phyloP scores from a whole-genome alignment of 2,888 invertebrate genomes.

The Leucophora obtusa region DNA sequence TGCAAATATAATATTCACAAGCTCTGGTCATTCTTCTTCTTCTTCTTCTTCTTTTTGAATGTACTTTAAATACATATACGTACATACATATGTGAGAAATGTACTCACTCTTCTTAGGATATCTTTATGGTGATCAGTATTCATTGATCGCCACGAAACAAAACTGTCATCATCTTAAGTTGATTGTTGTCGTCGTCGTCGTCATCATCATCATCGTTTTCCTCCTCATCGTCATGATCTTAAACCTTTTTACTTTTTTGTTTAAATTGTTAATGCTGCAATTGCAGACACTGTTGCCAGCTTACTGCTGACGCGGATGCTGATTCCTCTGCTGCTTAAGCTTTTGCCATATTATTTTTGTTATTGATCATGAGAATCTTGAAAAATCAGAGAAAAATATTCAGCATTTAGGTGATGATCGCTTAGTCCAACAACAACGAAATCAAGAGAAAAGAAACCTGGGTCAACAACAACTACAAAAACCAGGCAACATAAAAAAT shows the following conservation, averaged over 20 bases:
- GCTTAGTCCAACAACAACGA: slow-evolving; percentile 19
- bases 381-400: slow-evolving; percentile 43
- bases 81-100: slow-evolving; percentile 39
- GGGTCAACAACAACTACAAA: slow-evolving; percentile 35
- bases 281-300: not conserved
- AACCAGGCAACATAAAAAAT: slow-evolving; percentile 50
- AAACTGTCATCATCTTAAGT: slow-evolving; percentile 72
- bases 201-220: slow-evolving; percentile 8
- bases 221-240: slow-evolving; percentile 9
- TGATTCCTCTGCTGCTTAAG: slow-evolving; percentile 9
- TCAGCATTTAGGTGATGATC: slow-evolving; percentile 32
- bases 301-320: slow-evolving; percentile 6
- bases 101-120: slow-evolving; percentile 20
- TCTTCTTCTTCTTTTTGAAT: not conserved
- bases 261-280: slow-evolving; percentile 23
- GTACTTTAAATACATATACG: not conserved
- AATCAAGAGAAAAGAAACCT: slow-evolving; percentile 23
- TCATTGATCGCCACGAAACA: slow-evolving; percentile 70
- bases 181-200: slow-evolving; percentile 55
- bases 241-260: slow-evolving; percentile 3
- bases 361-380: slow-evolving; percentile 51
- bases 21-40: too few relatives aligned
- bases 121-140: slow-evolving; percentile 52
- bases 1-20: not conserved
- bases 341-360: slow-evolving; percentile 1